Conservation (phyloP, 2,113 vertebrate genomes). For the Lycocorax pyrrhopterus region DNA sequence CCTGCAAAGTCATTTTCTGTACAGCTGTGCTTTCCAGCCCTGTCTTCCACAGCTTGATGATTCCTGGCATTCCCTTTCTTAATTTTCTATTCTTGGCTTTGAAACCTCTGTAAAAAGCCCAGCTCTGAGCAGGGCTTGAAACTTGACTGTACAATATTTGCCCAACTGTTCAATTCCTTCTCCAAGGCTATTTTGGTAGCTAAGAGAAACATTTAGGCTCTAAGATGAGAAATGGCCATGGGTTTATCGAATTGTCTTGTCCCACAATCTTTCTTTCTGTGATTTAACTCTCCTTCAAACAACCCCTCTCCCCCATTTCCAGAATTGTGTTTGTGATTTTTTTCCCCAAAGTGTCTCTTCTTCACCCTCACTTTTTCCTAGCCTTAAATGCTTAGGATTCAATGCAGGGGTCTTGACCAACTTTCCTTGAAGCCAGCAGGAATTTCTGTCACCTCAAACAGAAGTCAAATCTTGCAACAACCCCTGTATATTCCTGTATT, state of each 20-base stretch:
- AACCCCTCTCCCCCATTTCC: background rate
- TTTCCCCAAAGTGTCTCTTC: background rate
- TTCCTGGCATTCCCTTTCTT: background rate
- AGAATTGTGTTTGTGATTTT: background rate
- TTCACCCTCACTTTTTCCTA: background rate
- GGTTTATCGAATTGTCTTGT: background rate
- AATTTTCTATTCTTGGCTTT: background rate
- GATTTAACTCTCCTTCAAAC: background rate
- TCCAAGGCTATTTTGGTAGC: background rate
- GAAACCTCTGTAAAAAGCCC: background rate
- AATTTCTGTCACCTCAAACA: background rate
- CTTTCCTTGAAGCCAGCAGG: background rate
- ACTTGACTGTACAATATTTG: background rate
- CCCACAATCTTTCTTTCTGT: background rate
- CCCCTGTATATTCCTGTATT: background rate
- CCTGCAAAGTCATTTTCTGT: background rate
- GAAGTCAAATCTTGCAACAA: background rate
- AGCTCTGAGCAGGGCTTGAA: background rate
- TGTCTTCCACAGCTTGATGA: background rate
- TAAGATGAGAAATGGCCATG: background rate
- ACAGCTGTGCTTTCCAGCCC: background rate
- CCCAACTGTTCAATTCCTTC: background rate
- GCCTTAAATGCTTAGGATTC: background rate
- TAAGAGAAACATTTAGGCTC: background rate
- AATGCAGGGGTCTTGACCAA: background rate